A percentile compares a stretch with the other conserved stretches of the same genome.
Evolutionary conservation across 2,113 vertebrate genomes (phyloP).

Genomic region (Falcunculus frontatus): DNA sequence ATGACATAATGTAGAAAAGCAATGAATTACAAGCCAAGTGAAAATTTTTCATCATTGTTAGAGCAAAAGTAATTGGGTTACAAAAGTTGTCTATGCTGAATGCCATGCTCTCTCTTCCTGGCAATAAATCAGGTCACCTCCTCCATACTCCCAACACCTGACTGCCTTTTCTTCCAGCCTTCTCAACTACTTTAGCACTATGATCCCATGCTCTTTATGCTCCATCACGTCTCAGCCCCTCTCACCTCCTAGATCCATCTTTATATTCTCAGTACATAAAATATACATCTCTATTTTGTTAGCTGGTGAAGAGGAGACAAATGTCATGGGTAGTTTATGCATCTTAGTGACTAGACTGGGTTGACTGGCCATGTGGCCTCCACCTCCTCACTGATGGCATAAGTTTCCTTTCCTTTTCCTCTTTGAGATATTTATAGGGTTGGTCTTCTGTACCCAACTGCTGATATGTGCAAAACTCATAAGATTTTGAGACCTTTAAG

Average conservation of each 20-base stretch:
- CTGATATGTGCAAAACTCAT: neutral
- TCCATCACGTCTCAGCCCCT: neutral
- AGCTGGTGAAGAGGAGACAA: neutral
- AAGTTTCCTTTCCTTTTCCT: neutral
- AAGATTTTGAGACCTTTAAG: neutral
- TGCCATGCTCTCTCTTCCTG: neutral
- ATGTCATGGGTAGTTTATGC: neutral
- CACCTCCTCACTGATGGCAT: neutral
- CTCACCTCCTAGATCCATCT: neutral
- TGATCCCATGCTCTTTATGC: neutral
- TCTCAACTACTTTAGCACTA: neutral
- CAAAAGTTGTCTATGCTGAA: neutral
- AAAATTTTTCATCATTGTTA: neutral
- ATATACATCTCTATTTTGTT: neutral
- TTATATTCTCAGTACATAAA: neutral
- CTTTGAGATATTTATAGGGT: neutral
- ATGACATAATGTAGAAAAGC: neutral
- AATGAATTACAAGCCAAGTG: neutral
- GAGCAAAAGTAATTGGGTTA: neutral
- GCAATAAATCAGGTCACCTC: neutral
- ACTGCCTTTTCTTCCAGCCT: neutral
- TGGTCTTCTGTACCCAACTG: neutral
- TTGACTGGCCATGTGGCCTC: neutral
- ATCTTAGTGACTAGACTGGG: neutral
- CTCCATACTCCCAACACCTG: neutral